Evolutionary conservation across 2,797 vertebrate species (phyloP), one percentile per base, ranked within the genome.

Genomic region (Oreonectes daqikongensis): DNA sequence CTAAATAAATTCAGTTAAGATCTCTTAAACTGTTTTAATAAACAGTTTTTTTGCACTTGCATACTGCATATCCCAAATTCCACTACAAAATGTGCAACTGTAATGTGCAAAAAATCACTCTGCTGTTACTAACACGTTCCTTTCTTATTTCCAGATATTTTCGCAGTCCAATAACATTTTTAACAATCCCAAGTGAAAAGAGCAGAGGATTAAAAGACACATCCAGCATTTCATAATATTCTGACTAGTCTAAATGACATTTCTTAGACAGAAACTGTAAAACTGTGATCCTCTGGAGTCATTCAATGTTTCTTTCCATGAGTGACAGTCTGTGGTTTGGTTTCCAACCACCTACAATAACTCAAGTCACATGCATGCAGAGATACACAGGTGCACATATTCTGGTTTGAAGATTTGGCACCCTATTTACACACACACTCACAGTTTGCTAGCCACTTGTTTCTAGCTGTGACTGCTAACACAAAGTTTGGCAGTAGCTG

Each of bases 331-430:
- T 61, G 3, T 61, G 28, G 57, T 59, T 60, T 30, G 12, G 26
- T 59, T 60, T 61, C 24, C 17, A 28, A 17, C 22, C 12, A 55
- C 15, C 53, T 55, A 15, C 53, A 28, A 22, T 12, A 9, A 57
- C 53, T 57, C 4, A 12, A 61, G 55, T 60, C 55, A 69, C 57
- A 74, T 61, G 77, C 79, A 67, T 53, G 79, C 80, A 71, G 32
- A 64, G 46, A 69, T 60, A 75, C 14, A 7, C 55, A 53, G 20
- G 50, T 28, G n/a, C 42, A 73, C 42, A 42, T 75, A 71, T 24
- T 40, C 3, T 70, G 35, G 11, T 57, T 57, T 38, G 57, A 73
- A 32, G 26, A 30, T 40, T 32, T 69, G 66, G 22, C 28, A 48
- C 15, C 65, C 17, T 40, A 44, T 5, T 55, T 20, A 20, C 55